Base-by-base conservation (phyloP, 2,797 vertebrate genomes). In the Peromyscus melanophrys region DNA sequence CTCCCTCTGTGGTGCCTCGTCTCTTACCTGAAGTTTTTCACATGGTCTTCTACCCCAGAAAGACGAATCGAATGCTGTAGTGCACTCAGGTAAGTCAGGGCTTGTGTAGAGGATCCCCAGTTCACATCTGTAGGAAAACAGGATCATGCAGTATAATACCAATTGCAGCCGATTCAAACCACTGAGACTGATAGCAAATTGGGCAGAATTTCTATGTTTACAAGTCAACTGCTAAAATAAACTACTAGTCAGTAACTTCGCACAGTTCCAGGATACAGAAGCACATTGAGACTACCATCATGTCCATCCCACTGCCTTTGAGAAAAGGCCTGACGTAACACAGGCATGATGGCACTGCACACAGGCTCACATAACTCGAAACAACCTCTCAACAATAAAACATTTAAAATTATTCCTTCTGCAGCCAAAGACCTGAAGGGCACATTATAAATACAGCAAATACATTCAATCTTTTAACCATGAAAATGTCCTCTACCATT, bases 71-170 rank as follows among this genome's bases (percentile, higher is more conserved):
- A 99, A 99, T 99, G 99, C 93, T 99, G 99, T 89, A 99, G 98
- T 2, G 99, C 99, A 98, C 99, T 99, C 98, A 99, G 99, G 97
- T 99, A 99, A 80, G 99, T 99, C 99, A 99, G 98, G 40, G 99
- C 99, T 98, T 99, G 99, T 1, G 99, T 99, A 4, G 99, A 99
- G 0, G 99, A 99, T 52, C 99, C 99, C 99, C 99, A 99, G 98
- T 99, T 99, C 96, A 99, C 99, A 99, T 99, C 99, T 99, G 99
- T 97, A 97, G 46, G 63, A 96, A 89, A 46, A 92, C 4, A 78
- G 34, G 27, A 37, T 49, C 14, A 80, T 31, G 52, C 0, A 71
- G 59, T 4, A 14, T 29, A 19, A 84, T 5, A 84, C 5, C 52
- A 59, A 13, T 17, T 34, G 63, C 8, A 92, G 81, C 16, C 3